Evolutionary conservation across 2,888 invertebrate species (phyloP).

Genomic region (Timema podura): DNA sequence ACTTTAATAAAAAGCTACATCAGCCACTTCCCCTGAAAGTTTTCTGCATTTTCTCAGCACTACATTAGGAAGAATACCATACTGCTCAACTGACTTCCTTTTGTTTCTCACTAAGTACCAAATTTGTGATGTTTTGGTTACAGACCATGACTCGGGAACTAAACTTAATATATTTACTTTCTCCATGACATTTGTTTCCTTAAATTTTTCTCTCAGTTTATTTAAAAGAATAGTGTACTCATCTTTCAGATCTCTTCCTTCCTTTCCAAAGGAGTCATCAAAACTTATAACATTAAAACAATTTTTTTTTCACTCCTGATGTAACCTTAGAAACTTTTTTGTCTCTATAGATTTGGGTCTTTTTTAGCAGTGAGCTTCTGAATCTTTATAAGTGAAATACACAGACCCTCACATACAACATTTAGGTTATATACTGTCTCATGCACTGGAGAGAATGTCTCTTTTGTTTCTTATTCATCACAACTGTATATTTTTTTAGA

Average conservation of each 20-base stretch:
- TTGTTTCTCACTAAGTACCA: too few relatives aligned
- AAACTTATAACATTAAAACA: background rate
- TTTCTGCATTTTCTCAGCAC: too few relatives aligned
- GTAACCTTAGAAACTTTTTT: background rate
- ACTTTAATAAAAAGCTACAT: too few relatives aligned
- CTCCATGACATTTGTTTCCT: background rate
- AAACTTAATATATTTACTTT: constrained; percentile 9
- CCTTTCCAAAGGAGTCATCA: background rate
- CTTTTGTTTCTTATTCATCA: background rate
- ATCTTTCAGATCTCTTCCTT: background rate
- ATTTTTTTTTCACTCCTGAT: background rate
- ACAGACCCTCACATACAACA: background rate
- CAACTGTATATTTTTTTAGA: background rate
- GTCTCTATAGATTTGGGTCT: background rate
- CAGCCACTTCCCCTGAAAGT: too few relatives aligned
- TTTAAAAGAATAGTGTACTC: background rate
- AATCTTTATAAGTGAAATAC: background rate
- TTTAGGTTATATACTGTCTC: background rate
- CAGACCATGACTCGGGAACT: too few relatives aligned
- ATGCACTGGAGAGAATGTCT: background rate
- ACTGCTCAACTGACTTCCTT: too few relatives aligned
- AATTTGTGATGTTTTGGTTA: too few relatives aligned
- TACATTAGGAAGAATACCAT: too few relatives aligned
- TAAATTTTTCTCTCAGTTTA: background rate
- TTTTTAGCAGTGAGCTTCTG: background rate